These are phyloP conservation scores for Colistium nudipinnis DNA, from an alignment of 2,113 vertebrate species.

Conservation along the genomic window DNA sequence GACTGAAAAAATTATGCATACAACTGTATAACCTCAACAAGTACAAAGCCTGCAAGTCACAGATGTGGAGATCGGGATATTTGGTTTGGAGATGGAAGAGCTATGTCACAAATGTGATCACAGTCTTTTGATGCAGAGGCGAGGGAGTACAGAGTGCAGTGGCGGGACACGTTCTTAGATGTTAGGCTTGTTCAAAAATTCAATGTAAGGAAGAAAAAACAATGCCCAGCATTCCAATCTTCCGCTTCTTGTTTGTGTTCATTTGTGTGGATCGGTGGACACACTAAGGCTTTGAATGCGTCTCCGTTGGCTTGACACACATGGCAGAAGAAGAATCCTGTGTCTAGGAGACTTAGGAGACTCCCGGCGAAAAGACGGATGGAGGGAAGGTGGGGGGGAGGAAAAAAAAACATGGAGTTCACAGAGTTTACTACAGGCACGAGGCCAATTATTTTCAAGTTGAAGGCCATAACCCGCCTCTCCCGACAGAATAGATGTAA, in stretches of 20 bases:
- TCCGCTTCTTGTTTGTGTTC: not conserved
- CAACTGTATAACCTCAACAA: constrained; percentile 54
- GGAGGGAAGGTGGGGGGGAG: constrained; percentile 1
- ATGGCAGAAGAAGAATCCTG: constrained; percentile 41
- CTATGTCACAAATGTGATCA: constrained; percentile 57
- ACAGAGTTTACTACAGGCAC: constrained; percentile 31
- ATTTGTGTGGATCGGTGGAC: not conserved
- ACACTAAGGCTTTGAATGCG: not conserved
- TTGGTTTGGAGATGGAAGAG: constrained; percentile 60
- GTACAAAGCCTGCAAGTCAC: constrained; percentile 30
- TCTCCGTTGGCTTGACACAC: constrained; percentile 44
- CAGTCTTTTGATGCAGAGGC: constrained; percentile 43
- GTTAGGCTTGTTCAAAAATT: constrained; percentile 73
- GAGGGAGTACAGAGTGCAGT: constrained; percentile 36
- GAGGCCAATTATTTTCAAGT: constrained; percentile 59
- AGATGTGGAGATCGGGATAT: constrained; percentile 56
- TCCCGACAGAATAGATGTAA: constrained; percentile 44
- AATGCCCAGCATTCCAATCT: constrained; percentile 22
- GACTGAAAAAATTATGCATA: constrained; percentile 12
- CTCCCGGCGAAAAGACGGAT: constrained; percentile 23
- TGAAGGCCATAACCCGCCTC: constrained; percentile 45
- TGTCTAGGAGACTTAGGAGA: constrained; percentile 59
- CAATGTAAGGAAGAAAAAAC: constrained; percentile 56
- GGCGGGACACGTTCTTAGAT: constrained; percentile 47
- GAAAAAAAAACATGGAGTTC: constrained; percentile 39